A percentile compares a stretch with the other conserved stretches of the same genome.
Evolutionary conservation across 2,888 invertebrate genomes (phyloP).

Genomic region (Idaea dimidiata): DNA sequence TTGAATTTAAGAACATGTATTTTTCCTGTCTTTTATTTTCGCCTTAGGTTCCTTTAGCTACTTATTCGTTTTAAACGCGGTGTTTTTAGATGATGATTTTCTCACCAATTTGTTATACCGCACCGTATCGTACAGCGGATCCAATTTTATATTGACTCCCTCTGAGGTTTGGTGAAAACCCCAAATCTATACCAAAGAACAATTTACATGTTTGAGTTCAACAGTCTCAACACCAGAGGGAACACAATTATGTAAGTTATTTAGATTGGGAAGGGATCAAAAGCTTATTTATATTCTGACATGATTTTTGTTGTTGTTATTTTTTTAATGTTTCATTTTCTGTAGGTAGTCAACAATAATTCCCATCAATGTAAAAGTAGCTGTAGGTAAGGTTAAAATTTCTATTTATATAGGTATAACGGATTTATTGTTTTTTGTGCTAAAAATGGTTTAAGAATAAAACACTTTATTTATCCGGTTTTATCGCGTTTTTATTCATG

Average conservation of each 20-base stretch:
- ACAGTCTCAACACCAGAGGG: background rate
- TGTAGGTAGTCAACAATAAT: background rate
- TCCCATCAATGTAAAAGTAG: too few relatives aligned
- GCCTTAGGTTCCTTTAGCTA: too few relatives aligned
- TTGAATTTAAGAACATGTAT: too few relatives aligned
- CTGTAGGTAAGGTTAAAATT: too few relatives aligned
- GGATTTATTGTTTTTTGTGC: too few relatives aligned
- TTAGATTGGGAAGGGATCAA: background rate
- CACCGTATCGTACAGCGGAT: slow-evolving; percentile 8
- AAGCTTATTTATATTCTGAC: background rate
- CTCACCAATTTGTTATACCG: slow-evolving; percentile 3
- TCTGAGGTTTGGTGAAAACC: slow-evolving; percentile 15
- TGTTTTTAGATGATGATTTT: background rate
- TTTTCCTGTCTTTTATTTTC: too few relatives aligned
- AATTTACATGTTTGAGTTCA: slow-evolving; percentile 12
- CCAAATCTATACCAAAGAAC: slow-evolving; percentile 15
- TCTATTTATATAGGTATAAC: too few relatives aligned
- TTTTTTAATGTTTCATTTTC: background rate
- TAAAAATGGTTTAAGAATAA: too few relatives aligned
- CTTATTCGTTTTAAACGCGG: too few relatives aligned
- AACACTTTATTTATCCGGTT: too few relatives aligned
- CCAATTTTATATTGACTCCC: slow-evolving; percentile 13
- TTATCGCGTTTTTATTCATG: too few relatives aligned
- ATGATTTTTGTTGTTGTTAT: background rate
- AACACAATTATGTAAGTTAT: slow-evolving; percentile 1